These are phyloP conservation scores for Nipponacmea schrenckii DNA, from an alignment of 2,888 invertebrate species.

Conservation along the genomic window DNA sequence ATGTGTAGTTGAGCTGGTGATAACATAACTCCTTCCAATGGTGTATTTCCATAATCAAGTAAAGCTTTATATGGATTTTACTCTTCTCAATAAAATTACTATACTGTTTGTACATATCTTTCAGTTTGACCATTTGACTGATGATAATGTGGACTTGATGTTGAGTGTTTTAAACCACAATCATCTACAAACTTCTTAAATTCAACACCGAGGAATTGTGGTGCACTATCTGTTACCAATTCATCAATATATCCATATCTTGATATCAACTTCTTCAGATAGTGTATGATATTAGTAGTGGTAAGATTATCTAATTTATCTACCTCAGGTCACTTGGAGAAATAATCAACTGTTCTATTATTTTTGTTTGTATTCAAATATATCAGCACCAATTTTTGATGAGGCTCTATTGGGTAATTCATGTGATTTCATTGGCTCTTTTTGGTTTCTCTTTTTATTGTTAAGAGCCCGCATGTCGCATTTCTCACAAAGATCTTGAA, in stretches of 20 bases:
- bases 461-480: conserved; percentile 15
- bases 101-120: background rate
- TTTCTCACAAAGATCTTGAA: conserved; percentile 16
- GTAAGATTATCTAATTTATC: conserved; percentile 13
- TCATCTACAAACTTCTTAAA: too few species aligned
- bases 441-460: conserved; percentile 15
- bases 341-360: conserved; percentile 25
- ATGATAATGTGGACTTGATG: background rate
- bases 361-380: conserved; percentile 17
- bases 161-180: too few species aligned
- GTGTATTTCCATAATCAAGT: background rate
- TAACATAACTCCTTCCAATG: background rate
- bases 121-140: background rate
- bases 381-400: conserved; percentile 18
- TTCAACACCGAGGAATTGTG: background rate
- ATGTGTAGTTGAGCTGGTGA: background rate
- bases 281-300: conserved; percentile 9
- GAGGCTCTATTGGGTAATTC: conserved; percentile 21
- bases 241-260: background rate
- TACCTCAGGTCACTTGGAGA: conserved; percentile 23
- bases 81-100: background rate
- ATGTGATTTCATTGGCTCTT: conserved; percentile 13
- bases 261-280: conserved; percentile 13
- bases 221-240: background rate
- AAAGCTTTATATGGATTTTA: background rate